These are phyloP conservation scores for Spea bombifrons DNA, from an alignment of 2,113 vertebrate species.

Conservation along the genomic window DNA sequence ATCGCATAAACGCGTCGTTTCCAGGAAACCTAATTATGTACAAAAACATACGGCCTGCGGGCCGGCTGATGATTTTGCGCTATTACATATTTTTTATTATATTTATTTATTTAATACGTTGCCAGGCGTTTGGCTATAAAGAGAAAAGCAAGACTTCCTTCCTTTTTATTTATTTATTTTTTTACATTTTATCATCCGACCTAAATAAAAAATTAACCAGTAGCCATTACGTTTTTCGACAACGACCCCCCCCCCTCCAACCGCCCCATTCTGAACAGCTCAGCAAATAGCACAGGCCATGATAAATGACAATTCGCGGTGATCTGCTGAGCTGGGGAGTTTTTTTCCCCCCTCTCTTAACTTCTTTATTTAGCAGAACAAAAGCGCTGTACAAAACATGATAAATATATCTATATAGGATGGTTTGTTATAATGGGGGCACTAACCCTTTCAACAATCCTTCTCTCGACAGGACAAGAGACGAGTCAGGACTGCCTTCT, in stretches of 20 bases:
- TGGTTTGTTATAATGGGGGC: slow-evolving; percentile 18
- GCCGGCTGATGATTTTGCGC: too few relatives aligned
- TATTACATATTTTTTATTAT: too few relatives aligned
- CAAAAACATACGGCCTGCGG: too few relatives aligned
- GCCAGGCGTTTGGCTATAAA: too few relatives aligned
- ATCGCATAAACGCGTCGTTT: too few relatives aligned
- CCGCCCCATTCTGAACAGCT: slow-evolving; percentile 33
- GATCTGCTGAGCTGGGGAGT: slow-evolving; percentile 46
- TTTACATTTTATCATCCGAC: slow-evolving; percentile 5
- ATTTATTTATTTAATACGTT: too few relatives aligned
- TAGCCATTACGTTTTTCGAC: not conserved
- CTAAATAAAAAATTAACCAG: slow-evolving; percentile 41
- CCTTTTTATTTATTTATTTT: slow-evolving; percentile 6
- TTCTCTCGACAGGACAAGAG: slow-evolving; percentile 2
- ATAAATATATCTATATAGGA: slow-evolving; percentile 47
- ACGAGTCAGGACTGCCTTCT: not conserved
- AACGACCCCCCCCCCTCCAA: not conserved
- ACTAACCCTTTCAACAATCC: slow-evolving; percentile 27
- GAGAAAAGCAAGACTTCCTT: too few relatives aligned
- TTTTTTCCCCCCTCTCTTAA: slow-evolving; percentile 40
- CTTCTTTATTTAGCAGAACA: slow-evolving; percentile 48
- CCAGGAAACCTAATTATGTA: too few relatives aligned
- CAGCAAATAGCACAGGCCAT: slow-evolving; percentile 39
- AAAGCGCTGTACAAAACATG: slow-evolving; percentile 45
- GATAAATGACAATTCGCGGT: slow-evolving; percentile 44